Base-by-base conservation (phyloP, 2,113 vertebrate genomes). In the Boulengerochromis microlepis region DNA sequence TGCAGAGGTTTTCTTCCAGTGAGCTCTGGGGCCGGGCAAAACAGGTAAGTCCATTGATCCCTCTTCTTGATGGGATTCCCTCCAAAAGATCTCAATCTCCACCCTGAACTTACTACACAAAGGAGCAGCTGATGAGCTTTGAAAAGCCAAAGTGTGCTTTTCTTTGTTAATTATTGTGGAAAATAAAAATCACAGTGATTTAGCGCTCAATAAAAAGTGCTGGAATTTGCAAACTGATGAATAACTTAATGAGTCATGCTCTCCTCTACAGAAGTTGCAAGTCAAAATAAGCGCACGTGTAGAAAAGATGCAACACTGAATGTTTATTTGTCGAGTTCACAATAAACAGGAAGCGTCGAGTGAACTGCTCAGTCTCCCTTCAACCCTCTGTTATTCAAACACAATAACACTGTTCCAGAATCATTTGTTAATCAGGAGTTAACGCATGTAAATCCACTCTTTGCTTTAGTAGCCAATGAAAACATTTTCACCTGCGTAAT, bases 281-380 rank as follows among this genome's bases (percentile, higher is more conserved):
- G 26, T 78, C 74, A 78, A 78, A 45, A 80, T 22, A 54, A 8
- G 1, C 33, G 54, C 47, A 88, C 24, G 8, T 22, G 9, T 15
- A 84, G 4, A 76, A 78, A 80, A 47, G 87, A 88, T 93, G 90
- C 90, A 91, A 89, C 86, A 40, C 29, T 71, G 11, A 78, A 78
- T 61, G 74, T 91, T 91, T 89, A 89, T 90, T 91, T 59, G 66
- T 85, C 35, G 52, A 53, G 71, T 89, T 85, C 56, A 82, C 71
- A 83, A 45, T 42, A 33, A 31, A 66, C 84, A 50, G 33, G 16
- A 83, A 81, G 33, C 15, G 38, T 3, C 8, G 8, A 89, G 66
- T 26, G 83, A 66, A 50, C 56, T 22, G 3, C 45, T 42, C 52
- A 40, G 74, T n/a, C 45, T 40, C 56, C 18, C 52, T 64, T 52